A percentile compares a stretch with the other conserved stretches of the same genome.
These are phyloP conservation scores for Autographa gamma DNA, from an alignment of 2,888 invertebrate species.

Conservation along the genomic window DNA sequence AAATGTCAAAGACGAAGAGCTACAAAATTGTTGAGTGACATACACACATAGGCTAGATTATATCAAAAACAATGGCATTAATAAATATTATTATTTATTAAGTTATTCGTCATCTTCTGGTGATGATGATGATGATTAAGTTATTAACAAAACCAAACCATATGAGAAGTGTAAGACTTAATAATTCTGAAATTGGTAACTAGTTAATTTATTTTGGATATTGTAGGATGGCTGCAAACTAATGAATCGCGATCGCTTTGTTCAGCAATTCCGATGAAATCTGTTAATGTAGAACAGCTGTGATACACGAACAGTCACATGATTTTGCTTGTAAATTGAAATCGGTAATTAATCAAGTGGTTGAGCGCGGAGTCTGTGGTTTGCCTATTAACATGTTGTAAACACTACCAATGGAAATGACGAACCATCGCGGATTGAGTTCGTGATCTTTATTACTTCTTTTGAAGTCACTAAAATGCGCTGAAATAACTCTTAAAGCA, in stretches of 20 bases:
- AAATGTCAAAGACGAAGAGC: neutral
- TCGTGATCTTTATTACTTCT: constrained; percentile 13
- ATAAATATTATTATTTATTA: too few relatives aligned
- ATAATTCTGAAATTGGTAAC: neutral
- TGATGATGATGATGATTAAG: too few relatives aligned
- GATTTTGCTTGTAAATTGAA: constrained; percentile 31
- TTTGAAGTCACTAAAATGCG: constrained; percentile 27
- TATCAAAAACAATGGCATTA: too few relatives aligned
- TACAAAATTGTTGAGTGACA: neutral
- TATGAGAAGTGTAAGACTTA: neutral
- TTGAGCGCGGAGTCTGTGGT: constrained; percentile 22
- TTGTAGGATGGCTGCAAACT: constrained; percentile 1
- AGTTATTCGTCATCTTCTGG: too few relatives aligned
- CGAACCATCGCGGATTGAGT: constrained; percentile 7
- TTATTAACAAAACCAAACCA: too few relatives aligned
- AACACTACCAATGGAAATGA: constrained; percentile 18
- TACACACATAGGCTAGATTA: too few relatives aligned
- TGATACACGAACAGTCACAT: constrained; percentile 22
- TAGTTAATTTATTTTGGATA: neutral
- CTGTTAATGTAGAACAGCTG: constrained; percentile 10
- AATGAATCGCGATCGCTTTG: constrained; percentile 8
- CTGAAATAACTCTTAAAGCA: neutral
- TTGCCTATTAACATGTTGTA: constrained; percentile 21
- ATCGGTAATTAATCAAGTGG: constrained; percentile 38
- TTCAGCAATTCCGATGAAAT: constrained; percentile 13